Conservation (phyloP, 2,888 invertebrate genomes). For the Elegia similella region DNA sequence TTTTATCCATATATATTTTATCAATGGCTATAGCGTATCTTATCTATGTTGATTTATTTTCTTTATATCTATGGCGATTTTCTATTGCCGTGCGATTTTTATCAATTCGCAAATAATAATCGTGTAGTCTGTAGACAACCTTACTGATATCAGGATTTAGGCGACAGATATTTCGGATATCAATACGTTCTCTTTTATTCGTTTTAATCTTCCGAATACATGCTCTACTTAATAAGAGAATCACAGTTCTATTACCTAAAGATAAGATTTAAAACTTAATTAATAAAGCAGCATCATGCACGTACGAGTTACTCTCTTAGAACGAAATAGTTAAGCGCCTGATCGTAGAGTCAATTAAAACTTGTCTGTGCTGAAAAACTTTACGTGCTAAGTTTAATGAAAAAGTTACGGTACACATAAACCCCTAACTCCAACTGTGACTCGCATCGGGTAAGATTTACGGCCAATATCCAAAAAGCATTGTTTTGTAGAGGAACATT, state of each 20-base stretch:
- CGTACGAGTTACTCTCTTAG: neutral
- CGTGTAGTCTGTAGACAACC: neutral
- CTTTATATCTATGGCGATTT: neutral
- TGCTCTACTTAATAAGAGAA: neutral
- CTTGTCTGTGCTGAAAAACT: conserved; percentile 15
- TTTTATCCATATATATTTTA: too few relatives aligned
- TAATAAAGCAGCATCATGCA: conserved; percentile 1
- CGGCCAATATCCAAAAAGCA: conserved; percentile 28
- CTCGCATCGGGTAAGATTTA: conserved; percentile 29
- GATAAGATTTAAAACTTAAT: neutral
- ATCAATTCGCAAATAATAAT: conserved; percentile 3
- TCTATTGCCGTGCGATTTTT: neutral
- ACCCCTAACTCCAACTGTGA: conserved; percentile 22
- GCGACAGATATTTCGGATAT: neutral
- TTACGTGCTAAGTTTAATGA: conserved; percentile 21
- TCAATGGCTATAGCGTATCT: too few relatives aligned
- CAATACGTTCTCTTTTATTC: neutral
- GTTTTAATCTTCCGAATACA: neutral
- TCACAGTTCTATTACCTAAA: neutral
- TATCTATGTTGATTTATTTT: too few relatives aligned
- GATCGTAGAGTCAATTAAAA: conserved; percentile 15
- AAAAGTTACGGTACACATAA: conserved; percentile 24
- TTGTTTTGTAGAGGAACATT: conserved; percentile 21
- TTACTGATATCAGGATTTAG: neutral
- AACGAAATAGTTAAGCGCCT: neutral